phyloP scores from a whole-genome alignment of 2,797 vertebrate genomes.

The Pantherophis alleghaniensis region DNA sequence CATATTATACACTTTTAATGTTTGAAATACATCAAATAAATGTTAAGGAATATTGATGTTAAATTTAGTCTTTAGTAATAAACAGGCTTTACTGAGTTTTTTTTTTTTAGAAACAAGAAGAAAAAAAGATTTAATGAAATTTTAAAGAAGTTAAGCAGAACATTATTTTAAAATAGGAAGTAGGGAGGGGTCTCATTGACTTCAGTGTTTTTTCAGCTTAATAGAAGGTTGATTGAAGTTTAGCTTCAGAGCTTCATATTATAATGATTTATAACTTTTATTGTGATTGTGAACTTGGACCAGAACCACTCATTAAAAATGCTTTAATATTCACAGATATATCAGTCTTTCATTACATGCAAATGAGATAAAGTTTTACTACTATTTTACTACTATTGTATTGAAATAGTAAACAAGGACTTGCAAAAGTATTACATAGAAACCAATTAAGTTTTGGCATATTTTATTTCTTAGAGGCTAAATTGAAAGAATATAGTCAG shows the following conservation, averaged over 20 bases:
- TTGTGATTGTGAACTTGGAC: not conserved
- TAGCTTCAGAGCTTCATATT: not conserved
- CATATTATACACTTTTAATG: not conserved
- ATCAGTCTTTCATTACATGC: not conserved
- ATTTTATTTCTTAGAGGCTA: constrained; percentile 14
- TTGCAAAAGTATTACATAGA: not conserved
- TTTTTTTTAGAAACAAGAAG: not conserved
- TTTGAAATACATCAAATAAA: not conserved
- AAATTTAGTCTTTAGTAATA: not conserved
- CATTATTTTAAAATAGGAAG: not conserved
- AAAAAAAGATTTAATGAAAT: not conserved
- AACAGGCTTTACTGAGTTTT: not conserved
- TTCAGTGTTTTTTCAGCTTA: not conserved
- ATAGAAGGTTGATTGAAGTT: not conserved
- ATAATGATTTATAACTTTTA: not conserved
- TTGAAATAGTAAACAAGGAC: not conserved
- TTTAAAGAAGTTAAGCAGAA: not conserved
- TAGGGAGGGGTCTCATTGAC: not conserved
- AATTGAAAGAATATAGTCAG: constrained; percentile 8
- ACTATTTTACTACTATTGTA: not conserved
- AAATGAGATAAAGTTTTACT: not conserved
- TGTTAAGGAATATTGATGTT: not conserved
- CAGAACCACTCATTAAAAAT: not conserved
- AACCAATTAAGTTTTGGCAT: not conserved
- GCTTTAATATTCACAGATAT: not conserved